Evolutionary conservation across 2,797 vertebrate species (phyloP).

Genomic region (Chromis chromis): DNA sequence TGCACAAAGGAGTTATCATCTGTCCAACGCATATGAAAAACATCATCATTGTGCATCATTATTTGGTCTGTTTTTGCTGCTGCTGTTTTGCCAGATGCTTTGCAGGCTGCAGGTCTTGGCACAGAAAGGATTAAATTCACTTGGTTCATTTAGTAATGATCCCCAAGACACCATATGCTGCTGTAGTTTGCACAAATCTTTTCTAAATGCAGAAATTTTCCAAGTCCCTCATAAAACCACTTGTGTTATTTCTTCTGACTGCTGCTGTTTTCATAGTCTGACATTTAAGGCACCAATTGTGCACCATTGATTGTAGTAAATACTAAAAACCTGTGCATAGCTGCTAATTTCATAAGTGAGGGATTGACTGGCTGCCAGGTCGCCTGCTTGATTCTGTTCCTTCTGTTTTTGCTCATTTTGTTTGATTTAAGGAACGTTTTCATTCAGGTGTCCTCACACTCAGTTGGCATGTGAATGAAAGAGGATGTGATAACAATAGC

Average conservation of each 20-base stretch:
- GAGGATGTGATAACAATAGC: background rate
- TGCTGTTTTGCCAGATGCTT: background rate
- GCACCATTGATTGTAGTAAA: background rate
- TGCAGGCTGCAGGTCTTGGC: no score
- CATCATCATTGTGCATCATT: no score
- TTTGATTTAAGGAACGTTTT: slow-evolving; percentile 8
- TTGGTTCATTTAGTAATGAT: no score
- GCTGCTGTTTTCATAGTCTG: background rate
- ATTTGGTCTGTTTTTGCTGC: no score
- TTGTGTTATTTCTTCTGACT: background rate
- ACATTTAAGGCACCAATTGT: slow-evolving; percentile 4
- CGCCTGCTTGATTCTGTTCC: background rate
- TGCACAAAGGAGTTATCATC: no score
- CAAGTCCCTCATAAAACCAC: background rate
- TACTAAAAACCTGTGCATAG: background rate
- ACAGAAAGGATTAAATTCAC: no score
- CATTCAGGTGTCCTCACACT: background rate
- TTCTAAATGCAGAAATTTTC: background rate
- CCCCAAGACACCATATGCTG: no score
- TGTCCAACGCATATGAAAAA: no score
- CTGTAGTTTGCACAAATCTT: no score
- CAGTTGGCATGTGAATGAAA: background rate
- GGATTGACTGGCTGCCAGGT: background rate
- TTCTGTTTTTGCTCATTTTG: background rate
- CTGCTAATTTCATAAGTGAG: background rate